phyloP scores from a whole-genome alignment of 2,113 vertebrate species.

The Cavia porcellus region DNA sequence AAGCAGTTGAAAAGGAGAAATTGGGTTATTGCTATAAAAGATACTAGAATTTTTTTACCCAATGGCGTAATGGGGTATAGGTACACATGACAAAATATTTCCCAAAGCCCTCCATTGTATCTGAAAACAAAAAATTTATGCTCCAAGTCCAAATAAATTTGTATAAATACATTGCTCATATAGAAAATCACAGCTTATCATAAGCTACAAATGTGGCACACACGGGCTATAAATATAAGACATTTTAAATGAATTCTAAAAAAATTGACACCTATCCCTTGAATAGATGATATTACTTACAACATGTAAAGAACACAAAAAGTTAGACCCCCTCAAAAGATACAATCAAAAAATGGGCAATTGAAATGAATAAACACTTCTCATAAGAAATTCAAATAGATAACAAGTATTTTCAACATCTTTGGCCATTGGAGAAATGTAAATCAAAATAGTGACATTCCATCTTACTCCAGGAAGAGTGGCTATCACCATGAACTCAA shows the following conservation, averaged over 20 bases:
- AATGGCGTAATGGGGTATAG: not conserved
- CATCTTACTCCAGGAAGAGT: too few species aligned
- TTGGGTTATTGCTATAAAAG: not conserved
- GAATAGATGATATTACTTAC: too few species aligned
- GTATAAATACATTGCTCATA: not conserved
- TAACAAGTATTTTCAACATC: too few species aligned
- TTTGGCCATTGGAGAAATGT: too few species aligned
- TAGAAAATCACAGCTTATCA: not conserved
- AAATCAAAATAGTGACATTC: too few species aligned
- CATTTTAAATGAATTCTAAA: not conserved
- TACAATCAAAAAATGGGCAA: too few species aligned
- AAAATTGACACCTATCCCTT: not conserved
- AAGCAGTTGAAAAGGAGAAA: slow-evolving; percentile 22
- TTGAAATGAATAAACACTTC: too few species aligned
- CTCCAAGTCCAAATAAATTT: not conserved
- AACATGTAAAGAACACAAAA: too few species aligned
- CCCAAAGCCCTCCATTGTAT: not conserved
- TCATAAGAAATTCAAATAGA: too few species aligned
- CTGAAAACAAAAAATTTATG: slow-evolving; percentile 28
- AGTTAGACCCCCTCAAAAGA: too few species aligned
- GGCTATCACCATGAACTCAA: too few species aligned
- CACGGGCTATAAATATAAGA: not conserved
- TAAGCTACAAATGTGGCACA: not conserved
- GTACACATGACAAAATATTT: not conserved
- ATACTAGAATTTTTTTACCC: slow-evolving; percentile 18